Percentiles rank a stretch among this genome's conserved stretches.
These are phyloP conservation scores for Tetramorium simillimum DNA, from an alignment of 1,140 invertebrate species.

Conservation along the genomic window DNA sequence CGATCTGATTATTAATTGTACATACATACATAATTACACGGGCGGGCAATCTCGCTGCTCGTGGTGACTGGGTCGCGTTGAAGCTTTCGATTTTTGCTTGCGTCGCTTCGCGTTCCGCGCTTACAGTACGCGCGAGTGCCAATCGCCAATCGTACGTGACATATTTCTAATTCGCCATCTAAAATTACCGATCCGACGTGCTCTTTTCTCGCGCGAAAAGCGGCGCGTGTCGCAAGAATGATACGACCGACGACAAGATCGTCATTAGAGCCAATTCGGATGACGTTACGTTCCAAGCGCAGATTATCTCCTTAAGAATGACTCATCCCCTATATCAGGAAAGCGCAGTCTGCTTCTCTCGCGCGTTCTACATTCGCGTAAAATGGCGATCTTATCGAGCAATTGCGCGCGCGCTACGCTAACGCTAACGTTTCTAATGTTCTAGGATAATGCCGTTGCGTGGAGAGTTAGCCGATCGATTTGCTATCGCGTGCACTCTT, in stretches of 20 bases:
- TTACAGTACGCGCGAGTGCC: background rate
- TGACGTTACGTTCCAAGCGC: slow-evolving; percentile 32
- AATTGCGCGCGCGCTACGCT: no score
- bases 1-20: no score
- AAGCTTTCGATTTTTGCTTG: background rate
- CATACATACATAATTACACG: no score
- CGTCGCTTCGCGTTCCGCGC: background rate
- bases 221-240: slow-evolving; percentile 27
- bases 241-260: slow-evolving; percentile 26
- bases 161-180: slow-evolving; percentile 4
- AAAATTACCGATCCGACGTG: slow-evolving; percentile 4
- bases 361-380: slow-evolving; percentile 38
- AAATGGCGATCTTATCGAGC: background rate
- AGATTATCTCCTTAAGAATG: slow-evolving; percentile 53
- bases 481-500: slow-evolving; percentile 20
- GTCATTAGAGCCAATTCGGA: slow-evolving; percentile 60
- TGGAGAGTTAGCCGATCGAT: slow-evolving; percentile 16
- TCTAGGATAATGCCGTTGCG: background rate
- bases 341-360: background rate
- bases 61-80: background rate
- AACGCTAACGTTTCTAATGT: background rate
- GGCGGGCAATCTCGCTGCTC: background rate
- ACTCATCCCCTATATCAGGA: slow-evolving; percentile 53
- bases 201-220: background rate
- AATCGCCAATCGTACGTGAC: slow-evolving; percentile 16